Conservation (phyloP, 2,113 vertebrate genomes). For the Saccopteryx leptura region DNA sequence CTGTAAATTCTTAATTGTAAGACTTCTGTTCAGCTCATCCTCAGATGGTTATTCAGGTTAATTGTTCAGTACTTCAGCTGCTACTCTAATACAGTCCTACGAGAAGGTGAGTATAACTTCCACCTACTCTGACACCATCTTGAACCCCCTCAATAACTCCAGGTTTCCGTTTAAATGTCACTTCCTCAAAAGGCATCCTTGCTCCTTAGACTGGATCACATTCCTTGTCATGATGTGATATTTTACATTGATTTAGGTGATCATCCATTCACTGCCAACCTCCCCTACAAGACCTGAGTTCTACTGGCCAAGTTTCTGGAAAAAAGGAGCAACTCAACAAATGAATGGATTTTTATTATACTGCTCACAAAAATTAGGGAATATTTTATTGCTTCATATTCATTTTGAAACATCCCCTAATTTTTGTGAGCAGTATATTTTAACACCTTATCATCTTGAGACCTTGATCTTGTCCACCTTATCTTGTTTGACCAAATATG, state of each 20-base stretch:
- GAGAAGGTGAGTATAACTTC: background rate
- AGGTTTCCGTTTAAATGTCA: background rate
- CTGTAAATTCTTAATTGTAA: background rate
- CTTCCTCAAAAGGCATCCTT: background rate
- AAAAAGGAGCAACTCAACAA: background rate
- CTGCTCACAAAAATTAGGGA: no score
- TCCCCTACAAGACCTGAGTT: background rate
- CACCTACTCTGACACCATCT: background rate
- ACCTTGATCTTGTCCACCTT: background rate
- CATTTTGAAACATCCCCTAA: no score
- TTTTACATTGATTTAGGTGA: background rate
- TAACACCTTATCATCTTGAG: background rate
- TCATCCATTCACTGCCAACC: background rate
- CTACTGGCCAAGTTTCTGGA: background rate
- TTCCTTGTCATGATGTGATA: rapidly evolving
- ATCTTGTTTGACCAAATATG: background rate
- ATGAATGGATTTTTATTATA: background rate
- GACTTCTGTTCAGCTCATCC: background rate
- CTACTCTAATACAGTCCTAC: background rate
- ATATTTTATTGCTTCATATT: no score
- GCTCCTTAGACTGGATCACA: background rate
- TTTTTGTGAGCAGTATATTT: background rate
- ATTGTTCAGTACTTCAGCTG: background rate
- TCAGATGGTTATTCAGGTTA: background rate
- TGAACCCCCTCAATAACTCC: background rate